Base-by-base conservation (phyloP, 1,140 invertebrate species). In the Zaprionus davidi region DNA sequence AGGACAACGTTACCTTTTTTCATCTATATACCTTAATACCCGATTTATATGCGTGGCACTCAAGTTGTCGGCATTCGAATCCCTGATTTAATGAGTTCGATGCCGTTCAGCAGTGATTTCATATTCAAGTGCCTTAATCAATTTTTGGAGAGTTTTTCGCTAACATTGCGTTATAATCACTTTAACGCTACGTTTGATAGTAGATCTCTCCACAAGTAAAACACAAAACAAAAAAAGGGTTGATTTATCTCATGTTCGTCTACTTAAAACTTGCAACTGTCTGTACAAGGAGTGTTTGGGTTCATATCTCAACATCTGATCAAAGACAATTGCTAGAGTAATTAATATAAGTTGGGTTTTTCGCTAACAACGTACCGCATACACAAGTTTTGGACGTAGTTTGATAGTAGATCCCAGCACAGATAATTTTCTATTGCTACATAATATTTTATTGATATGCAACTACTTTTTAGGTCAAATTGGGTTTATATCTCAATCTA, bases 401-500 rank as follows among this genome's bases (percentile, higher is more conserved):
- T 88, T 88, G 84, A 90, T 90, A 90, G 85, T 88, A 88, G 85
- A 84, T 66, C 81, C 78, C 84, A 84, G 58, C 67, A 88, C 84
- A 88, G 60, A 12, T 26, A 12, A 17, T 20, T 22, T 34, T 12
- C 26, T 22, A 5, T 3, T 22, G 1, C 1, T 22, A 51, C 5
- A 24, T 24, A 13, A 24, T 51, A 5, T 17, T 51, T 22, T 9
- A 49, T 49, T 22, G 9, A 24, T 13, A 5, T 24, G 22, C 20
- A 51, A 64, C 28, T 53, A 17, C 17, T 38, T n/a, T 2, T 53
- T 12, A 2, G 28, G 3, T 51, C 17, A 51, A 5, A 5, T 51
- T 51, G 46, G 11, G 46, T 6, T 51, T 6, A 1, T 51, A 51
- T 51, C 20, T 13, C 46, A 51, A 24, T 51, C 3, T 7, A 46